Evolutionary conservation across 2,797 vertebrate genomes (phyloP).

Genomic region (Craterocephalus amniculus): DNA sequence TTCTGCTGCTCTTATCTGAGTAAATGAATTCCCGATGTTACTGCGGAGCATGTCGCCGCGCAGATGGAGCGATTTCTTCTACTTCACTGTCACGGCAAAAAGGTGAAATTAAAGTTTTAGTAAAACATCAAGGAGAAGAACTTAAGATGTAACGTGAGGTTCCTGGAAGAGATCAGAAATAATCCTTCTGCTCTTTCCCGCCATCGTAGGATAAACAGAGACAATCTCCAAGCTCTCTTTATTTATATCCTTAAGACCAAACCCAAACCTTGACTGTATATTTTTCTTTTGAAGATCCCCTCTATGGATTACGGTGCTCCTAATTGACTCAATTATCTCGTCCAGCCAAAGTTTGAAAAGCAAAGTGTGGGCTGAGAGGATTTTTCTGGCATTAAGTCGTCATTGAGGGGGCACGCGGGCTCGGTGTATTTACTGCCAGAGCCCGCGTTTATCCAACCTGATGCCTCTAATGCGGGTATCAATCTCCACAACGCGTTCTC

Average conservation of each 20-base stretch:
- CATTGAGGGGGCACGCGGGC: constrained; percentile 59
- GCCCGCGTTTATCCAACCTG: constrained; percentile 75
- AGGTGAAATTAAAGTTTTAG: constrained; percentile 58
- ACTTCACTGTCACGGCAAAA: constrained; percentile 45
- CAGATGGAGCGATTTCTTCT: constrained; percentile 32
- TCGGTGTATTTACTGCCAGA: constrained; percentile 71
- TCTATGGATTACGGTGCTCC: constrained; percentile 68
- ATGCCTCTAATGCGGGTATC: constrained; percentile 81
- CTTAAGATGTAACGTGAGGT: constrained; percentile 62
- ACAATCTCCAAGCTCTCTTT: constrained; percentile 66
- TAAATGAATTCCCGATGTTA: constrained; percentile 32
- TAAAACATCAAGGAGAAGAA: constrained; percentile 43
- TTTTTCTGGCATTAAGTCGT: constrained; percentile 76
- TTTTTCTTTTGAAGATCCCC: constrained; percentile 77
- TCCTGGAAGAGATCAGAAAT: constrained; percentile 61
- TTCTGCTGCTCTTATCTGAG: constrained; percentile 44
- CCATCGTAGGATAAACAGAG: constrained; percentile 73
- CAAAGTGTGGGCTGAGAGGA: constrained; percentile 70
- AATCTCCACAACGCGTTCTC: constrained; percentile 73
- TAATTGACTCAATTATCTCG: constrained; percentile 78
- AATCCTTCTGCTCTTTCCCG: constrained; percentile 69
- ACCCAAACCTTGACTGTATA: constrained; percentile 72
- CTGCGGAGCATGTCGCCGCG: not conserved
- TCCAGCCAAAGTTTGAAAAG: constrained; percentile 76
- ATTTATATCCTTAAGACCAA: constrained; percentile 75